Evolutionary conservation across 2,888 invertebrate genomes (phyloP).

Genomic region (Stenolophus ochropezus): DNA sequence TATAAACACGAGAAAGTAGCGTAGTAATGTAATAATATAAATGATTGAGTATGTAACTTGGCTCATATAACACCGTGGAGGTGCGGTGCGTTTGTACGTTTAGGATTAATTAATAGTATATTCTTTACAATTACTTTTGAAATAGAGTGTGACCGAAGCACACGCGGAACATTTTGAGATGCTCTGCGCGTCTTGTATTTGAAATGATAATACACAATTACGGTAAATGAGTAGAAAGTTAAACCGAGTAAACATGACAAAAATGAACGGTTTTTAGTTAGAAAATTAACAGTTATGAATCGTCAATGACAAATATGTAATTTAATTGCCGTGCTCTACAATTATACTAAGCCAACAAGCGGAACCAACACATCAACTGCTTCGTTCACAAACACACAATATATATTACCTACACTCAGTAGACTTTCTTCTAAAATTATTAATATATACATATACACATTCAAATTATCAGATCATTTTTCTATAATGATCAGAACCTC

Average conservation of each 20-base stretch:
- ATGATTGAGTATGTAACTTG: too few relatives aligned
- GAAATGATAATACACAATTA: constrained; percentile 41
- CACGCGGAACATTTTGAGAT: constrained; percentile 29
- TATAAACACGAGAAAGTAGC: too few relatives aligned
- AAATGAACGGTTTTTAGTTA: constrained; percentile 47
- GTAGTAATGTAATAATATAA: too few relatives aligned
- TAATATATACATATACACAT: too few relatives aligned
- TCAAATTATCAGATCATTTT: too few relatives aligned
- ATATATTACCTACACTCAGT: too few relatives aligned
- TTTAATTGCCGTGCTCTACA: constrained; percentile 34
- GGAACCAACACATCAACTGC: constrained; percentile 41
- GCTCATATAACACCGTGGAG: too few relatives aligned
- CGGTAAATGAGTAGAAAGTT: constrained; percentile 39
- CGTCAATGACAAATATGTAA: constrained; percentile 40
- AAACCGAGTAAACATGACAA: constrained; percentile 26
- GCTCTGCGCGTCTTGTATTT: not conserved
- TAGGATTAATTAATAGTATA: not conserved
- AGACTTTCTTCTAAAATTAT: too few relatives aligned
- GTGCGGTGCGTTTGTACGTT: not conserved
- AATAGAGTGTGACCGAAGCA: constrained; percentile 14
- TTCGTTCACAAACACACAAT: too few relatives aligned
- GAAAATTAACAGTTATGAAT: constrained; percentile 50
- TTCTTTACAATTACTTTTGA: constrained; percentile 3
- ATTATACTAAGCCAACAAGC: constrained; percentile 17
- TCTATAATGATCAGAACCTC: too few relatives aligned